These are phyloP conservation scores for Anhinga anhinga DNA, from an alignment of 2,113 vertebrate genomes.

Conservation along the genomic window DNA sequence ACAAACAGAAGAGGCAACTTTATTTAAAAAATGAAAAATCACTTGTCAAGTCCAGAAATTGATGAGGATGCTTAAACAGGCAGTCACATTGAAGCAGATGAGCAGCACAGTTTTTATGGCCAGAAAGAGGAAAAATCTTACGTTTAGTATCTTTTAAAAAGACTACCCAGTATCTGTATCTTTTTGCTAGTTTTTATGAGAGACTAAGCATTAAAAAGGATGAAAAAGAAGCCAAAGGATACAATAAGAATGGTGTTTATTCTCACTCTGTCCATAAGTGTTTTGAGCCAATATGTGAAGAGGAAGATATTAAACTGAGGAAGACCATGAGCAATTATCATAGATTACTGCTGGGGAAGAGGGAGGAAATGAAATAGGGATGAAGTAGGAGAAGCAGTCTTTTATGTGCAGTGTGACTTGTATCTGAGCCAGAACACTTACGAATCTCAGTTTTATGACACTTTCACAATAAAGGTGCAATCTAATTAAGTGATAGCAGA, in stretches of 20 bases:
- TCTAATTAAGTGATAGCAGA: neutral
- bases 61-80: conserved; percentile 34
- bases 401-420: neutral
- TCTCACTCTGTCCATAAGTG: neutral
- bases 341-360: neutral
- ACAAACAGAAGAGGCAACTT: neutral
- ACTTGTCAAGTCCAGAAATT: conserved; percentile 36
- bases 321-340: neutral
- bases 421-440: neutral
- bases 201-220: neutral
- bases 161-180: neutral
- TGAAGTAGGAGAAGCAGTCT: neutral
- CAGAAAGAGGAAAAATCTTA: neutral
- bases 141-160: neutral
- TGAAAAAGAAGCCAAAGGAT: neutral
- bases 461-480: neutral
- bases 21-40: conserved; percentile 51
- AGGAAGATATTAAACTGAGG: neutral
- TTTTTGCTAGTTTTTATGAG: neutral
- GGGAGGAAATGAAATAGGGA: neutral
- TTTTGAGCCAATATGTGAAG: neutral
- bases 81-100: neutral
- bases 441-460: neutral
- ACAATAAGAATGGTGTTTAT: neutral
- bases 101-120: neutral